Evolutionary conservation across 2,888 invertebrate genomes (phyloP).

Genomic region (Acleris holmiana): DNA sequence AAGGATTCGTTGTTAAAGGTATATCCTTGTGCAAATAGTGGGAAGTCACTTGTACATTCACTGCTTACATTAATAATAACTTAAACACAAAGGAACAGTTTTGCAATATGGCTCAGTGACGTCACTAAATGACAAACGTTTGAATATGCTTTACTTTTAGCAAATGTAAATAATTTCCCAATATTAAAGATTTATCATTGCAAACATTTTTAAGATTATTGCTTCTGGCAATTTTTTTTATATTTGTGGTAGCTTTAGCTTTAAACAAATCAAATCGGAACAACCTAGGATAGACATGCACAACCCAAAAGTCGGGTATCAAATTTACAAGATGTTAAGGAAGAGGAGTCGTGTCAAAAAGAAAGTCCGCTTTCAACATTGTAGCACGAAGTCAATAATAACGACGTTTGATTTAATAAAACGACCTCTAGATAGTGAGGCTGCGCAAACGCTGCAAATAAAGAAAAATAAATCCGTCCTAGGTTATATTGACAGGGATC

Average conservation of each 20-base stretch:
- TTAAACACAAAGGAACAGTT: too few relatives aligned
- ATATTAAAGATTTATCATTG: too few relatives aligned
- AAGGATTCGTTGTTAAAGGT: background rate
- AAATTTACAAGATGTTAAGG: background rate
- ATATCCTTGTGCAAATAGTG: background rate
- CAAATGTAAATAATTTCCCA: too few relatives aligned
- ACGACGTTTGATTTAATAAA: slow-evolving; percentile 5
- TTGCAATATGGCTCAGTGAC: too few relatives aligned
- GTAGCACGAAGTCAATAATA: background rate
- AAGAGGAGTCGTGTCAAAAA: background rate
- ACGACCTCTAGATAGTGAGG: background rate
- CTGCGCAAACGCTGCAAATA: slow-evolving; percentile 1
- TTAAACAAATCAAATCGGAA: too few relatives aligned
- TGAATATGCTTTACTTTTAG: too few relatives aligned
- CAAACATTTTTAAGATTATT: too few relatives aligned
- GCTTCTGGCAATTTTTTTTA: too few relatives aligned
- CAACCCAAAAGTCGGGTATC: too few relatives aligned
- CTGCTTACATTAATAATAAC: slow-evolving; percentile 2
- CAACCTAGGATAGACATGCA: too few relatives aligned
- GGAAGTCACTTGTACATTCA: background rate
- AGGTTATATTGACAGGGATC: slow-evolving; percentile 36
- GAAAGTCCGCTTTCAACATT: background rate
- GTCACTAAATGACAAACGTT: too few relatives aligned
- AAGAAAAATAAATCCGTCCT: slow-evolving; percentile 15
- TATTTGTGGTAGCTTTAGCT: too few relatives aligned